Evolutionary conservation across 64 coral and sea anemone species (phyloP).

Genomic region (Stylophora pistillata): DNA sequence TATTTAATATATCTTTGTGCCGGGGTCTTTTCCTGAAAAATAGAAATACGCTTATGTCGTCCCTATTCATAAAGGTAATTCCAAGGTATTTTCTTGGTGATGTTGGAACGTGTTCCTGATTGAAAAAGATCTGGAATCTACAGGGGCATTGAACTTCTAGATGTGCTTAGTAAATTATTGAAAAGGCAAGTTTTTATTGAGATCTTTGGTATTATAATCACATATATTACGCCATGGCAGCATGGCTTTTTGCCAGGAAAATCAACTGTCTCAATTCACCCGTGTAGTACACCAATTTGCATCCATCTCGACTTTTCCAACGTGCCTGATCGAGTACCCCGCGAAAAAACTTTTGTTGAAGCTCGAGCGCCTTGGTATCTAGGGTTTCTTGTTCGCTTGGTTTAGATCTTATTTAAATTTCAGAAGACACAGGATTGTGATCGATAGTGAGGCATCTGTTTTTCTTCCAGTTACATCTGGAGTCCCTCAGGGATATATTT

Average conservation of each 20-base stretch:
- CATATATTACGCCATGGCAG: slow-evolving; percentile 14
- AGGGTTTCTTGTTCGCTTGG: slow-evolving; percentile 19
- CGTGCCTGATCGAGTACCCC: not conserved
- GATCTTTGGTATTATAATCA: slow-evolving; percentile 28
- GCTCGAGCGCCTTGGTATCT: not conserved
- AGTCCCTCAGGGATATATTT: slow-evolving; percentile 34
- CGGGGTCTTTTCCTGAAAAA: no score
- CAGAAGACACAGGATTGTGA: slow-evolving; percentile 24
- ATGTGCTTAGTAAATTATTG: no score
- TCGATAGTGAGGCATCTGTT: slow-evolving; percentile 19
- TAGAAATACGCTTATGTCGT: no score
- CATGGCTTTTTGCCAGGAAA: slow-evolving; percentile 18
- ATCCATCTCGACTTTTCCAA: not conserved
- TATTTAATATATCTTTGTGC: no score
- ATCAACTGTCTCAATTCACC: not conserved
- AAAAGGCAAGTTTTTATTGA: not conserved
- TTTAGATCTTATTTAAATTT: slow-evolving; percentile 18
- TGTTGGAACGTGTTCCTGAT: no score
- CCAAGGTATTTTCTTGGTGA: no score
- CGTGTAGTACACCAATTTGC: not conserved
- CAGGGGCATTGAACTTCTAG: no score
- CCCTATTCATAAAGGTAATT: no score
- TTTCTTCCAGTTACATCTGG: slow-evolving; percentile 17
- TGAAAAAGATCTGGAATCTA: no score
- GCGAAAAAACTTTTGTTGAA: not conserved